These are phyloP conservation scores for Idaea straminata DNA, from an alignment of 2,888 invertebrate genomes.

Conservation along the genomic window DNA sequence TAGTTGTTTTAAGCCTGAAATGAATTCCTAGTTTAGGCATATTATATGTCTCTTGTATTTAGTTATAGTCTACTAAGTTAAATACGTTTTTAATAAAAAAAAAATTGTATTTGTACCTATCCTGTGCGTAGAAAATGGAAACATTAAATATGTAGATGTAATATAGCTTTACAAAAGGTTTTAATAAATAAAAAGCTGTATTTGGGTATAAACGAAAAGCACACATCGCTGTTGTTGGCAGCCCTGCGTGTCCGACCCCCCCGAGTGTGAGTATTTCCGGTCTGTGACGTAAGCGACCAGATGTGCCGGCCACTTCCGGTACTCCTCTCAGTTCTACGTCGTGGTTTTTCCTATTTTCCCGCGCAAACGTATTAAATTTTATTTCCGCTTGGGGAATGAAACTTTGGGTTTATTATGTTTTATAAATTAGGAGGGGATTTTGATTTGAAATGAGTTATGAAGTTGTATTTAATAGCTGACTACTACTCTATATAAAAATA, in stretches of 20 bases:
- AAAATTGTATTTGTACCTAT: no score
- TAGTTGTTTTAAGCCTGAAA: no score
- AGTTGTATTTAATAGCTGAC: not conserved
- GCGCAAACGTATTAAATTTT: slow-evolving; percentile 14
- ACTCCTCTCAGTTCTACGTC: slow-evolving; percentile 24
- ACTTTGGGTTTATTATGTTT: slow-evolving; percentile 8
- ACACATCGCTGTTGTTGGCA: slow-evolving; percentile 9
- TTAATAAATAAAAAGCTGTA: not conserved
- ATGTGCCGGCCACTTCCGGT: slow-evolving; percentile 56
- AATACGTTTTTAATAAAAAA: no score
- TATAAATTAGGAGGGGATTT: not conserved
- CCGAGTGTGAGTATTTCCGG: slow-evolving; percentile 49
- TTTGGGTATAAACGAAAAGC: not conserved
- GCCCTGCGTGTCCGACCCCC: slow-evolving; percentile 31
- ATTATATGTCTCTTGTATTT: no score
- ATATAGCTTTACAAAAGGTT: not conserved
- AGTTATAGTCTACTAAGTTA: no score
- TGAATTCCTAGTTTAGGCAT: no score
- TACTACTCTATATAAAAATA: no score
- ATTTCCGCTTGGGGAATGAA: slow-evolving; percentile 17
- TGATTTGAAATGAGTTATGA: not conserved
- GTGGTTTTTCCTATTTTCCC: slow-evolving; percentile 12
- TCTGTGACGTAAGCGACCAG: slow-evolving; percentile 50
- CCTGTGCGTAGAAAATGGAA: no score
- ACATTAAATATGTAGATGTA: no score